Conservation (phyloP, 2,888 invertebrate genomes). For the Rutpela maculata region DNA sequence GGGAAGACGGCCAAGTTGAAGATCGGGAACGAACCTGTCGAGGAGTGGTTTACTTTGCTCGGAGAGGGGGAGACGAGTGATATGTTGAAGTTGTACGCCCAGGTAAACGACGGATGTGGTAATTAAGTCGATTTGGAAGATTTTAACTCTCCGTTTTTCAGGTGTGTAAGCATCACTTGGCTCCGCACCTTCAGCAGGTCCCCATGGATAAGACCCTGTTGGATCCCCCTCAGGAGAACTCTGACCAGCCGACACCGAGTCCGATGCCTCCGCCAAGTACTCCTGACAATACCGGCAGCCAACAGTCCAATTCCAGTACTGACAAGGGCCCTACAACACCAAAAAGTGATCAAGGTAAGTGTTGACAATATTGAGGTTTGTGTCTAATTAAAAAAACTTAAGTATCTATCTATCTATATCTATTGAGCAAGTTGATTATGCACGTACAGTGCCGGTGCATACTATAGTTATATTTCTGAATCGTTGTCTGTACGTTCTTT, state of each 20-base stretch:
- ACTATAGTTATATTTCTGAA: too few species aligned
- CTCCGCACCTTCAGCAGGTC: constrained; percentile 85
- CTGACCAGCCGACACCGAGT: constrained; percentile 76
- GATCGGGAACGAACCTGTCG: constrained; percentile 80
- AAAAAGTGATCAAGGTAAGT: constrained; percentile 73
- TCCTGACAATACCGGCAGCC: constrained; percentile 60
- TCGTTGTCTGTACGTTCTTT: too few species aligned
- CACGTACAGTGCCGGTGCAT: too few species aligned
- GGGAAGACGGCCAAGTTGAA: constrained; percentile 81
- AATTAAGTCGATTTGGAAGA: not conserved
- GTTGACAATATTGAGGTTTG: not conserved
- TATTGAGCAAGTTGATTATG: too few species aligned
- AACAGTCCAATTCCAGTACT: constrained; percentile 56
- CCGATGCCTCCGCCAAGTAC: constrained; percentile 66
- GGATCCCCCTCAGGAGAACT: constrained; percentile 79
- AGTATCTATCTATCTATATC: too few species aligned
- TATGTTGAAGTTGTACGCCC: constrained; percentile 91
- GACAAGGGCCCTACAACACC: constrained; percentile 77
- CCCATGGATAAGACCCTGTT: constrained; percentile 84
- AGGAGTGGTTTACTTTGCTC: constrained; percentile 92
- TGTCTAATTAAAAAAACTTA: not conserved
- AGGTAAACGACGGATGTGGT: constrained; percentile 72
- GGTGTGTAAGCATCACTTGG: constrained; percentile 85
- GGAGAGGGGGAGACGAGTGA: constrained; percentile 88
- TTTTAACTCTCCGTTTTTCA: constrained; percentile 56